Percentiles rank a stretch among this genome's conserved stretches.
Conservation (phyloP, 2,797 vertebrate genomes). For the Meda fulgida region DNA sequence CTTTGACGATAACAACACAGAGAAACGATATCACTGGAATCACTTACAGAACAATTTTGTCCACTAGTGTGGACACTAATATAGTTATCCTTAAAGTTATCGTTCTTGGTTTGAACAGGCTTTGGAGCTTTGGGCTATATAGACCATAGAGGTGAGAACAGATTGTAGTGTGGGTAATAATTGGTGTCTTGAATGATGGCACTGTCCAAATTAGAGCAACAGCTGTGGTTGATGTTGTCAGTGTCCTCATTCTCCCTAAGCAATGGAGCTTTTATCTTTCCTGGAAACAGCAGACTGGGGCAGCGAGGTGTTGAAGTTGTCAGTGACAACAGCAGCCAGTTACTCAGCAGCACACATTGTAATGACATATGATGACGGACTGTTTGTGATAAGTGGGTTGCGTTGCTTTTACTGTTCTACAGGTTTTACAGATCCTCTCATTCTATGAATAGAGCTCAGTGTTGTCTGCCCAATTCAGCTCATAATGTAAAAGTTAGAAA, state of each 20-base stretch:
- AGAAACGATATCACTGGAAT: neutral
- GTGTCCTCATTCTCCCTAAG: neutral
- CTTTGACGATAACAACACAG: neutral
- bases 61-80: neutral
- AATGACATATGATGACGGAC: slow-evolving; percentile 10
- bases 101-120: neutral
- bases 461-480: neutral
- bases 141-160: slow-evolving; percentile 22
- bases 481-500: neutral
- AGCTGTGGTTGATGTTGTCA: slow-evolving; percentile 28
- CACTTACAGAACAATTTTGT: neutral
- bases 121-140: neutral
- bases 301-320: slow-evolving; percentile 27
- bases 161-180: neutral
- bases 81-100: neutral
- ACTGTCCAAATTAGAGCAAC: slow-evolving; percentile 22
- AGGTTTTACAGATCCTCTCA: neutral
- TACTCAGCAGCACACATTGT: slow-evolving; percentile 2
- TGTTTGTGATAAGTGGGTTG: neutral
- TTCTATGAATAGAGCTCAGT: neutral
- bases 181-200: slow-evolving; percentile 34
- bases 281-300: slow-evolving; percentile 2
- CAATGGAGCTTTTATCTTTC: slow-evolving; percentile 9
- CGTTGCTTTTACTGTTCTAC: neutral
- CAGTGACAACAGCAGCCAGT: slow-evolving; percentile 12